Evolutionary conservation across 2,113 vertebrate genomes (phyloP).

Genomic region (Ia io): DNA sequence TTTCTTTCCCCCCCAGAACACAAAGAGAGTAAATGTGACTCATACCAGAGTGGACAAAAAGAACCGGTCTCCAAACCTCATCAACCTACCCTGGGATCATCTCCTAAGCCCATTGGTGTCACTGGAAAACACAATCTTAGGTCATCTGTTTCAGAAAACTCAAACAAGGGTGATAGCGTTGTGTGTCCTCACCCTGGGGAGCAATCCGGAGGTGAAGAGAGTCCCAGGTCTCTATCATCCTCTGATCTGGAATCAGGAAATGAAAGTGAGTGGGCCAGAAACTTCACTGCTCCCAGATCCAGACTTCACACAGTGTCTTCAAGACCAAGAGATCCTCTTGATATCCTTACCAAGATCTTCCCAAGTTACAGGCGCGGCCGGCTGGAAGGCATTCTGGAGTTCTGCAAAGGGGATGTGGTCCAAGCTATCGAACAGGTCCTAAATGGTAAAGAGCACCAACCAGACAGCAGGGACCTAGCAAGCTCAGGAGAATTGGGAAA

Average conservation of each 20-base stretch:
- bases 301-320: slow-evolving; percentile 44
- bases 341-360: slow-evolving; percentile 90
- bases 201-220: slow-evolving; percentile 82
- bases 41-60: slow-evolving; percentile 80
- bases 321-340: slow-evolving; percentile 84
- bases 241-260: slow-evolving; percentile 90
- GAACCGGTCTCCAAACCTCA: slow-evolving; percentile 72
- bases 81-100: slow-evolving; percentile 60
- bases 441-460: slow-evolving; percentile 82
- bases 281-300: slow-evolving; percentile 56
- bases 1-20: slow-evolving; percentile 78
- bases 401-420: slow-evolving; percentile 89
- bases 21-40: slow-evolving; percentile 79
- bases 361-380: slow-evolving; percentile 84
- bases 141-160: slow-evolving; percentile 35
- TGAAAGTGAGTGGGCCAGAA: slow-evolving; percentile 86
- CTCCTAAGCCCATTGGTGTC: slow-evolving; percentile 66
- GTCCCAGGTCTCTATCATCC: slow-evolving; percentile 84
- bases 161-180: slow-evolving; percentile 65
- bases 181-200: slow-evolving; percentile 77
- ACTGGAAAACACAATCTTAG: slow-evolving; percentile 58
- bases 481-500: slow-evolving; percentile 61
- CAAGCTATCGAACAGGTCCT: slow-evolving; percentile 89
- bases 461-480: slow-evolving; percentile 56
- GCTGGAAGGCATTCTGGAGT: slow-evolving; percentile 85